Conservation (phyloP, 1,140 invertebrate species). For the Drosophila pruinosa region DNA sequence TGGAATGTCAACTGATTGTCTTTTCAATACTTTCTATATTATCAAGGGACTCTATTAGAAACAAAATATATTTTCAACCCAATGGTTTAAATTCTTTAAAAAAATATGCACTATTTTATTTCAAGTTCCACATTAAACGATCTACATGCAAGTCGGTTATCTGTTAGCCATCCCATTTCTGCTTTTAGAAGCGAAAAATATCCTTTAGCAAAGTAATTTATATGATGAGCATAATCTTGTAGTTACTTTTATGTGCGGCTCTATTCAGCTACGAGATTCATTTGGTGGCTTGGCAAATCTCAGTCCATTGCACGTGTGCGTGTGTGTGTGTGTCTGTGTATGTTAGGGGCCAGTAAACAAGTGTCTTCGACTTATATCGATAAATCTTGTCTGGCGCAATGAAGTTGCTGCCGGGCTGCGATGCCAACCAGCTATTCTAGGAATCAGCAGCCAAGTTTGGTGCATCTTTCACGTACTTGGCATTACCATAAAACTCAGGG, state of each 20-base stretch:
- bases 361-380: constrained; percentile 46
- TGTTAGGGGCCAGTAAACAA: constrained; percentile 27
- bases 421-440: constrained; percentile 18
- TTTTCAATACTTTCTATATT: too few species aligned
- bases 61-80: too few species aligned
- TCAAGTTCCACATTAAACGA: too few species aligned
- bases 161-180: not conserved
- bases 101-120: too few species aligned
- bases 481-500: constrained; percentile 43
- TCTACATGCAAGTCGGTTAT: not conserved
- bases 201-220: constrained; percentile 14
- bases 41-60: too few species aligned
- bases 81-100: too few species aligned
- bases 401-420: constrained; percentile 2
- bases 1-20: too few species aligned
- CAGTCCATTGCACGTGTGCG: not conserved
- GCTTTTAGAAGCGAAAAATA: not conserved
- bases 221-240: constrained; percentile 33
- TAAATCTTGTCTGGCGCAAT: constrained; percentile 46
- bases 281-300: constrained; percentile 27
- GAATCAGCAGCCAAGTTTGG: constrained; percentile 33
- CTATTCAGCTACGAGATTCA: constrained; percentile 11
- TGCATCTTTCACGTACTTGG: constrained; percentile 50
- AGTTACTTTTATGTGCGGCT: constrained; percentile 20
- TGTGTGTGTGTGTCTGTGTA: not conserved